Base-by-base conservation (phyloP, 2,113 vertebrate species). In the Thinocorus orbignyianus region DNA sequence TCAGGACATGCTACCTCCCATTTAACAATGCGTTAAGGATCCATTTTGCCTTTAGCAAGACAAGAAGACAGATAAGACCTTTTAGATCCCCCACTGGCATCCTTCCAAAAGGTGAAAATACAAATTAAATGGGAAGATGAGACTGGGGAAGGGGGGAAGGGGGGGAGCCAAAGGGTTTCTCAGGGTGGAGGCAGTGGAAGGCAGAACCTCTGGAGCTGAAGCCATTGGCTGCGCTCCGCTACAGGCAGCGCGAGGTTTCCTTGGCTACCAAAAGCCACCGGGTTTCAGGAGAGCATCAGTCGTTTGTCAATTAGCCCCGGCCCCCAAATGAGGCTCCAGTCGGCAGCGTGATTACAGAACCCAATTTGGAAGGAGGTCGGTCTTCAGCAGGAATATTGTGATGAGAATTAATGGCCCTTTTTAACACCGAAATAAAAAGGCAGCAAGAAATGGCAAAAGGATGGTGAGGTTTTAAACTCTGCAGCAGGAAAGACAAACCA, bases 91-190 rank as follows among this genome's bases (percentile, higher is more conserved):
- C 33, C 42, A 39, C 54, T 85, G 85, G 85, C 65, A 70, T 18
- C 83, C 73, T 91, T 84, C 93, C 96, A 81, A 55, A 86, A 44
- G 13, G 86, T n/a, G 74, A 51, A 72, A 88, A 88, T 3, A 83
- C 57, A 72, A 86, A 54, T 76, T 74, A 13, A 80, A 92, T 20
- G 88, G 87, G 52, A 95, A 95, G 84, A 68, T n/a, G 68, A 81
- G 79, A 15, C 11, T 8, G 14, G 23, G 76, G 78, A 86, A 83
- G 41, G 57, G 48, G 17, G 13, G 8, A 8, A 23, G 24, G 14
- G 19, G 25, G 37, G 76, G 55, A 62, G 93, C 28, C 65, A 2
- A n/a, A 78, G 72, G 78, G 88, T 6, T 54, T 58, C 44, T 52
- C 87, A 42, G 9, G 5, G 81, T 24, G 92, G 91, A 37, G 65